These are phyloP conservation scores for Phortica okadai DNA, from an alignment of 2,888 invertebrate species.

Conservation along the genomic window DNA sequence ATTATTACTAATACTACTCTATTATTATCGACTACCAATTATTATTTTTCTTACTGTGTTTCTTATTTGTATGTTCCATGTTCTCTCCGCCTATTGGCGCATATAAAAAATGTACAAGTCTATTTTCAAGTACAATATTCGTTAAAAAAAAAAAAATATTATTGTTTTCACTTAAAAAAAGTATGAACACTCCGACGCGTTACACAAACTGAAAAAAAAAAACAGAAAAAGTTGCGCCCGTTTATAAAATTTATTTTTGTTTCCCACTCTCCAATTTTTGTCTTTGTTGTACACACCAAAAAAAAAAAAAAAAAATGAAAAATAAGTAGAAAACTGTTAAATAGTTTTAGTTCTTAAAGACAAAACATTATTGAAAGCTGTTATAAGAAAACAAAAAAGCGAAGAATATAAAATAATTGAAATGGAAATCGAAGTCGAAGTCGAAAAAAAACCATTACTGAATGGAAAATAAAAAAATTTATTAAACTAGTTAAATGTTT, in stretches of 20 bases:
- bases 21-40: background rate
- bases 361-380: slow-evolving; percentile 42
- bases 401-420: background rate
- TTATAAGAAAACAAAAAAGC: slow-evolving; percentile 2
- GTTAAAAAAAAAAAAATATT: background rate
- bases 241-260: slow-evolving; percentile 13
- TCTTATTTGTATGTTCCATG: background rate
- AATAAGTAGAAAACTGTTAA: slow-evolving; percentile 43
- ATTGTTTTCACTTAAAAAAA: too few species aligned
- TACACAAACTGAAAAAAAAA: slow-evolving; percentile 29
- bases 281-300: slow-evolving; percentile 42
- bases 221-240: background rate
- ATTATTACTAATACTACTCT: background rate
- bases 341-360: slow-evolving; percentile 53
- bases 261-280: slow-evolving; percentile 20
- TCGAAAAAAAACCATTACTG: background rate
- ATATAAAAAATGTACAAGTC: slow-evolving; percentile 20
- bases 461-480: slow-evolving; percentile 5
- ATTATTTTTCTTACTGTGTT: background rate
- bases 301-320: slow-evolving; percentile 15
- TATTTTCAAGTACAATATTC: slow-evolving; percentile 35
- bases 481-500: background rate
- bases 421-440: background rate
- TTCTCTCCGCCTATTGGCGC: background rate
- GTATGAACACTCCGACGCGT: background rate